Evolutionary conservation across 2,888 invertebrate species (phyloP).

Genomic region (Sesia bembeciformis): DNA sequence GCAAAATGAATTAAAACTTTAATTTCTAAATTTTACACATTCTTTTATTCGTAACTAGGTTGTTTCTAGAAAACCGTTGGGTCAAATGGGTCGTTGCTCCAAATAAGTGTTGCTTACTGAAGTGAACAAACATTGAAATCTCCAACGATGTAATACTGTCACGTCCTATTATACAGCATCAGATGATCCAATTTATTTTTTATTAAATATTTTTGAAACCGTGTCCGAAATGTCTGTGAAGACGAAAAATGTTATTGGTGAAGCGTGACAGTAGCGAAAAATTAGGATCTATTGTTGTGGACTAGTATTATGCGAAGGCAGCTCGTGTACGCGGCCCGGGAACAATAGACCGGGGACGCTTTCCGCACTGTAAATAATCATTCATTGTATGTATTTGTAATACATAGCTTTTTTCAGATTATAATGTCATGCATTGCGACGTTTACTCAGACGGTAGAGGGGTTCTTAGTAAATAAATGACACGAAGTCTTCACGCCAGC

Average conservation of each 20-base stretch:
- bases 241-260: background rate
- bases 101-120: background rate
- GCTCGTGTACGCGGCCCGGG: background rate
- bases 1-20: background rate
- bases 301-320: background rate
- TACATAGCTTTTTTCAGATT: no score
- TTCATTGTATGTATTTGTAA: no score
- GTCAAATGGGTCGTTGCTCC: no score
- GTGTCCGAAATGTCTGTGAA: background rate
- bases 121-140: background rate
- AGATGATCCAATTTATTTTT: background rate
- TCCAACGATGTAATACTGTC: background rate
- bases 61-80: no score
- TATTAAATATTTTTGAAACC: background rate
- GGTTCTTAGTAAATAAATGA: no score
- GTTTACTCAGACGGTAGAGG: no score
- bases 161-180: background rate
- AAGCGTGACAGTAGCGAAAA: conserved; percentile 1
- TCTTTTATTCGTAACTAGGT: no score
- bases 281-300: background rate
- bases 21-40: no score
- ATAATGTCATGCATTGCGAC: no score
- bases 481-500: no score
- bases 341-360: conserved; percentile 34
- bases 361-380: conserved; percentile 4